A percentile compares a stretch with the other conserved stretches of the same genome.
Evolutionary conservation across 2,113 vertebrate genomes (phyloP).

Genomic region (Columba livia): DNA sequence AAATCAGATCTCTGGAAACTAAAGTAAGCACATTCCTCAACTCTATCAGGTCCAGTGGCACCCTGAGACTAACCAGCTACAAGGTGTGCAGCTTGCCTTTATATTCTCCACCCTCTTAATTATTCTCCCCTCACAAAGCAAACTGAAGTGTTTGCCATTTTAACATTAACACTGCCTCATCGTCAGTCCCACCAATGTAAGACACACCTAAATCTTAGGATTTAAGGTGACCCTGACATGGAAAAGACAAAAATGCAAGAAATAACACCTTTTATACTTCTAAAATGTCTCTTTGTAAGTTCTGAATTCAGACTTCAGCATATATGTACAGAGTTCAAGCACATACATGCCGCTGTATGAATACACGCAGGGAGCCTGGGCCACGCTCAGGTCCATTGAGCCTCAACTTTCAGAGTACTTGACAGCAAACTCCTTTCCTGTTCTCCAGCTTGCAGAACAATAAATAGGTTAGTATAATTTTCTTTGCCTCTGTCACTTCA

Average conservation of each 20-base stretch:
- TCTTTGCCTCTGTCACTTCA: conserved; percentile 12
- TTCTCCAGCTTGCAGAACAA: not conserved
- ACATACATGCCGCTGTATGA: not conserved
- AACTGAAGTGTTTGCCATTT: not conserved
- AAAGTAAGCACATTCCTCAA: not conserved
- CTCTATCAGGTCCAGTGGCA: not conserved
- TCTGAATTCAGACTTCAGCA: not conserved
- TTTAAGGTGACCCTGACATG: not conserved
- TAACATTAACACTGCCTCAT: not conserved
- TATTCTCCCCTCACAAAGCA: not conserved
- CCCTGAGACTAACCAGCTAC: not conserved
- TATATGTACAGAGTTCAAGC: not conserved
- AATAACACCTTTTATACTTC: not conserved
- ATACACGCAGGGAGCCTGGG: not conserved
- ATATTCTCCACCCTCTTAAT: not conserved
- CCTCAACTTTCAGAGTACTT: not conserved
- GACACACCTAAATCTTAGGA: not conserved
- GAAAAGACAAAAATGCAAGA: not conserved
- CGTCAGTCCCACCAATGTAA: not conserved
- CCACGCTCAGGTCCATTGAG: not conserved
- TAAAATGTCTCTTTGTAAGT: not conserved
- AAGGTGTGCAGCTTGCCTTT: not conserved
- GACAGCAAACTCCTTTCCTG: not conserved
- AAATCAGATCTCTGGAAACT: not conserved
- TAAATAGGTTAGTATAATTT: not conserved